These are phyloP conservation scores for Lasiommata megera DNA, from an alignment of 2,888 invertebrate genomes.

Conservation along the genomic window DNA sequence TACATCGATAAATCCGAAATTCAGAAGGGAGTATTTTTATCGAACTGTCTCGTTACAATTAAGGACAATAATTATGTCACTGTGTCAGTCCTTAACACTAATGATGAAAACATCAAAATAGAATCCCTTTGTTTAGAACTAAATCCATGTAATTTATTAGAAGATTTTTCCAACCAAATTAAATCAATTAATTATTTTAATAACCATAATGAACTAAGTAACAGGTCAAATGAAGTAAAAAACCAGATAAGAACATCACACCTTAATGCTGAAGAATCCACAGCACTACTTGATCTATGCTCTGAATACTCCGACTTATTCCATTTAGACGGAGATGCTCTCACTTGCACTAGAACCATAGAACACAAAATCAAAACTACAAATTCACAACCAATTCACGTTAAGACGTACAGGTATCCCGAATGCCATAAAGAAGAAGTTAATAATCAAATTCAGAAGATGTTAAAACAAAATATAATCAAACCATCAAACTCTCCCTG, in stretches of 20 bases:
- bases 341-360: background rate
- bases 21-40: constrained; percentile 17
- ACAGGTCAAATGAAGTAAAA: background rate
- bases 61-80: background rate
- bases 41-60: background rate
- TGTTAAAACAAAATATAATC: constrained; percentile 34
- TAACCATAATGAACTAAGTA: background rate
- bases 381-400: background rate
- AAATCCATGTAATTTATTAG: background rate
- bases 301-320: background rate
- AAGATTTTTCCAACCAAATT: background rate
- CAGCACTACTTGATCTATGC: background rate
- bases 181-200: background rate
- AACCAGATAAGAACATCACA: background rate
- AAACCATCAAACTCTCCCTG: constrained; percentile 20
- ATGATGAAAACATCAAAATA: background rate
- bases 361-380: background rate
- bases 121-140: background rate
- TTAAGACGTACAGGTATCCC: constrained; percentile 34
- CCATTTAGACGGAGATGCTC: background rate
- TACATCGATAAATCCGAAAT: constrained; percentile 1
- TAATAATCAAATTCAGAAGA: constrained; percentile 25
- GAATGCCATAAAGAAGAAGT: constrained; percentile 31
- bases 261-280: background rate
- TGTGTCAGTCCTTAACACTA: background rate